Conservation (phyloP, 2,797 vertebrate species). For the Telmatherina bonti region DNA sequence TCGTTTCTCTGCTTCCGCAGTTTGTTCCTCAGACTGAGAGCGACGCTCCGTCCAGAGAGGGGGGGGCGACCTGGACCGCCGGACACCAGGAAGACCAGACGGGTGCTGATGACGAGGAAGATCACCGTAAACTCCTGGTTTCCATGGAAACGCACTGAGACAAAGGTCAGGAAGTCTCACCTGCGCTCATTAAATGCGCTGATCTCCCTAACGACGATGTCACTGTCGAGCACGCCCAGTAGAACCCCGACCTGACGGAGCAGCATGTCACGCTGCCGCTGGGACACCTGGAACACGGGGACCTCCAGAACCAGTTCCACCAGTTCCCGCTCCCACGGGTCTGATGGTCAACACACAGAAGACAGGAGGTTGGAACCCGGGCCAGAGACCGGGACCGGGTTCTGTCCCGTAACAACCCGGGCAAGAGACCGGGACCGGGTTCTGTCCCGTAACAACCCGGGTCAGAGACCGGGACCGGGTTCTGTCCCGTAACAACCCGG, state of each 20-base stretch:
- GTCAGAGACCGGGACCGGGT: too few relatives aligned
- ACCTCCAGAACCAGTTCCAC: constrained; percentile 97
- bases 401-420: too few relatives aligned
- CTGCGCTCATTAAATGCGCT: constrained; percentile 93
- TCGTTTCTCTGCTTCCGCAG: constrained; percentile 94
- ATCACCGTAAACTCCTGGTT: too few relatives aligned
- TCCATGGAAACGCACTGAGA: too few relatives aligned
- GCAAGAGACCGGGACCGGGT: too few relatives aligned
- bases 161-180: constrained; percentile 68
- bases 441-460: too few relatives aligned
- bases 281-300: constrained; percentile 90
- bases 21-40: constrained; percentile 89
- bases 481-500: too few relatives aligned
- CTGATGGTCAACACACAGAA: constrained; percentile 77
- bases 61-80: constrained; percentile 92
- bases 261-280: constrained; percentile 96
- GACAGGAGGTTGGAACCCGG: too few relatives aligned
- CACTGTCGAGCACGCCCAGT: constrained; percentile 93
- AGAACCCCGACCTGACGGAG: constrained; percentile 96
- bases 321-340: constrained; percentile 89
- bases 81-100: constrained; percentile 95
- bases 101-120: constrained; percentile 85
- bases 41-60: constrained; percentile 91
- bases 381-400: too few relatives aligned
- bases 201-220: constrained; percentile 95